A percentile compares a stretch with the other conserved stretches of the same genome.
phyloP scores from a whole-genome alignment of 2,888 invertebrate species.

The Eudasyphora cyanicolor region DNA sequence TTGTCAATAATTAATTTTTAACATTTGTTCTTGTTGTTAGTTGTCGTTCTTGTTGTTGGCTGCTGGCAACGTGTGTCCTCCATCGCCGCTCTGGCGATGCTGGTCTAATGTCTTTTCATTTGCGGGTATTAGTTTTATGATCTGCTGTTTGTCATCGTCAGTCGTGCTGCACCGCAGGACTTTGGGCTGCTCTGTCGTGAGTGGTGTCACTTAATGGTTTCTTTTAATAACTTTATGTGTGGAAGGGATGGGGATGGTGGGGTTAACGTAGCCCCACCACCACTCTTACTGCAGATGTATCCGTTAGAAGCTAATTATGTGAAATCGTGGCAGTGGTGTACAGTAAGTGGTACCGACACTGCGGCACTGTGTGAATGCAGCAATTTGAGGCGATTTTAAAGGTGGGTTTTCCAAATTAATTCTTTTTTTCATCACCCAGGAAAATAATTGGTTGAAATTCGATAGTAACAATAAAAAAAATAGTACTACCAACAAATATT shows the following conservation, averaged over 20 bases:
- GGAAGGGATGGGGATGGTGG: too few relatives aligned
- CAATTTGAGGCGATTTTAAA: too few relatives aligned
- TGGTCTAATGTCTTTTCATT: neutral
- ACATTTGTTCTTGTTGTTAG: neutral
- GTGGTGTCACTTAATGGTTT: neutral
- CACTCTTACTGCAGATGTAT: too few relatives aligned
- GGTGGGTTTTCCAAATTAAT: too few relatives aligned
- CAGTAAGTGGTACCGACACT: too few relatives aligned
- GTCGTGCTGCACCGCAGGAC: neutral
- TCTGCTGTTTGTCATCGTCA: neutral
- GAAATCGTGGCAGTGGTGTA: neutral
- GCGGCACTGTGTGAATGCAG: too few relatives aligned
- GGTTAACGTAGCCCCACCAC: too few relatives aligned
- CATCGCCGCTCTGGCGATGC: neutral
- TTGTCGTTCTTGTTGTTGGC: neutral
- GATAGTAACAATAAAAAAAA: too few relatives aligned
- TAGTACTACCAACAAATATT: too few relatives aligned
- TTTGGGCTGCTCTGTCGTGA: neutral
- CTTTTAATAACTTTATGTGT: slow-evolving; percentile 15
- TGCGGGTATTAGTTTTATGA: slow-evolving; percentile 2
- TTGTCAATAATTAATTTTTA: neutral
- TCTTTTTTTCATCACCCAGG: too few relatives aligned
- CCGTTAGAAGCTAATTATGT: neutral
- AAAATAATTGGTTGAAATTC: too few relatives aligned
- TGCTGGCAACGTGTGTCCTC: neutral